Conservation (phyloP, 2,797 vertebrate species). For the Gymnodraco acuticeps region DNA sequence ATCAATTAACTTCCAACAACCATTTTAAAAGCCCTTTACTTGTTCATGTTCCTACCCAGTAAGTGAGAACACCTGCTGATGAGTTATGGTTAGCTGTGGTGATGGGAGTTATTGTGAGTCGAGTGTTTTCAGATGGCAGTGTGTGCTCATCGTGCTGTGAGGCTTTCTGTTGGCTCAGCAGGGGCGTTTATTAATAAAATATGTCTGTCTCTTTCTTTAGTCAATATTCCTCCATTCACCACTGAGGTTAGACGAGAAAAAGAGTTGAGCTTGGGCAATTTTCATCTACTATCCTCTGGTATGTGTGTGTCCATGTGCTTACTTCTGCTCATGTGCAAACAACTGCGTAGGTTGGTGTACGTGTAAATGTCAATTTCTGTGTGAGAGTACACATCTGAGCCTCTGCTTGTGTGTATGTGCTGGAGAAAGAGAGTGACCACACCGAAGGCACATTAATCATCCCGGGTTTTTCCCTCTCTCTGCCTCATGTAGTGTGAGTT, state of each 20-base stretch:
- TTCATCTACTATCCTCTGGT: constrained; percentile 49
- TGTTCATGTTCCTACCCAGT: not conserved
- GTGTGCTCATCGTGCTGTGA: constrained; percentile 30
- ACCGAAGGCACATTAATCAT: constrained; percentile 82
- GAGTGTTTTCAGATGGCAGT: constrained; percentile 1
- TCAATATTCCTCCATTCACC: constrained; percentile 54
- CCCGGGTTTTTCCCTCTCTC: constrained; percentile 42
- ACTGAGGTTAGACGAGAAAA: constrained; percentile 58
- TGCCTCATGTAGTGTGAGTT: constrained; percentile 67
- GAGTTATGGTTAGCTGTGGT: constrained; percentile 19
- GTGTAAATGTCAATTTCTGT: constrained; percentile 35
- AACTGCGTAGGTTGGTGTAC: constrained; percentile 30
- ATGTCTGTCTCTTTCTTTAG: constrained; percentile 36
- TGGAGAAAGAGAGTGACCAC: constrained; percentile 69
- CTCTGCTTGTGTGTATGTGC: constrained; percentile 39
- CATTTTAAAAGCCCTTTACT: constrained; percentile 20
- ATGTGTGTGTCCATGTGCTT: constrained; percentile 17
- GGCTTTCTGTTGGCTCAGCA: constrained; percentile 45
- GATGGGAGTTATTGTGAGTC: constrained; percentile 6
- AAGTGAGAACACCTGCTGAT: constrained; percentile 20
- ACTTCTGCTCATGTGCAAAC: constrained; percentile 37
- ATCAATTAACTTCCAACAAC: constrained; percentile 31
- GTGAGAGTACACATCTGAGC: constrained; percentile 26
- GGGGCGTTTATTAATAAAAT: constrained; percentile 63
- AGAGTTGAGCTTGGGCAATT: constrained; percentile 49